Conservation (phyloP, 2,113 vertebrate genomes). For the Dasyurus viverrinus region DNA sequence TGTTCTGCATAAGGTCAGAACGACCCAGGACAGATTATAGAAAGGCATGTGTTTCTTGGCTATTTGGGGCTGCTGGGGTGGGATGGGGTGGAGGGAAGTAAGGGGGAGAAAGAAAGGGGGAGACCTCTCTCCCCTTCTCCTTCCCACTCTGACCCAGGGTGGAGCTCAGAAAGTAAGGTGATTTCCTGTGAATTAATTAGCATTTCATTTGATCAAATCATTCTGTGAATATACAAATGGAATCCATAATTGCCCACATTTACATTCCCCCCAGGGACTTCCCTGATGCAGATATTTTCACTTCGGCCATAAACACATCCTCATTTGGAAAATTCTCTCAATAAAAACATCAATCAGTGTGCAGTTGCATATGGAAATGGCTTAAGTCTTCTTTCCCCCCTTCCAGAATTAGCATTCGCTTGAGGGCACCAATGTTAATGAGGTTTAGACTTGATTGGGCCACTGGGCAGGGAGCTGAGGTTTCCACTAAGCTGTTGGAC, state of each 20-base stretch:
- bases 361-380: neutral
- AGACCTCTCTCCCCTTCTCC: neutral
- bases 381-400: neutral
- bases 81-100: neutral
- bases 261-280: neutral
- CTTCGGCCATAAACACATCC: neutral
- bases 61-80: neutral
- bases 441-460: neutral
- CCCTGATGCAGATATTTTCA: neutral
- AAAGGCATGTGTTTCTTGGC: neutral
- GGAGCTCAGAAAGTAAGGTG: neutral
- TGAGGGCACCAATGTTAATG: neutral
- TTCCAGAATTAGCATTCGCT: neutral
- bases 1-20: neutral
- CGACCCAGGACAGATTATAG: neutral
- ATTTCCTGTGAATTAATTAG: neutral
- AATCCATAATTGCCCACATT: neutral
- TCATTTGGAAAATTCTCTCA: constrained; percentile 1
- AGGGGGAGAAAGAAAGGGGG: neutral
- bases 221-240: neutral
- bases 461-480: neutral
- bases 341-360: neutral
- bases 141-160: neutral
- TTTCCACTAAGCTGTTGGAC: neutral
- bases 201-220: neutral